Evolutionary conservation across 2,113 vertebrate genomes (phyloP), one percentile per base, ranked within the genome.

Genomic region (Cyanoderma ruficeps): DNA sequence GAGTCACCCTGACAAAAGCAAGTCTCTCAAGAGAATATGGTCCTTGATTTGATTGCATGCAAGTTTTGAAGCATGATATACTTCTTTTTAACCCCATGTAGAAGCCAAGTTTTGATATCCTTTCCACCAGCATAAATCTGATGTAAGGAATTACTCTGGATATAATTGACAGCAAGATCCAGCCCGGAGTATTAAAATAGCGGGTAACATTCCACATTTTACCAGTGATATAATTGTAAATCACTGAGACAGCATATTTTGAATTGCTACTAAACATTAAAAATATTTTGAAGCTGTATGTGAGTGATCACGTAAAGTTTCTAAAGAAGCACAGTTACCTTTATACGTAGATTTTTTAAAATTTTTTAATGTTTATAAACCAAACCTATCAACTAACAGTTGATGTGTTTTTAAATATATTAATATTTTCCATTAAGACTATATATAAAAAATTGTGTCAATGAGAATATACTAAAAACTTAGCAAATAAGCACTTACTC

Each of bases 271-370:
- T n/a, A 57, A 90, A 94, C 59, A 96, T 95, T 56, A 82, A 96
- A 83, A 93, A 74, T 93, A 93, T 71, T 94, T 83, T 92, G 95
- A 93, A 94, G 87, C 78, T 96, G 13, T 74, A 65, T 94, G 87
- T 77, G 95, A 96, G 92, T 65, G 59, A 92, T 94, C 91, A 89
- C 92, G 79, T 74, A 53, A 94, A 93, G 91, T 96, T 97, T 98
- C 94, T 97, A 55, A 94, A 95, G 91, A 97, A 98, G 98, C 97
- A 98, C 98, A 97, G 92, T 97, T 96, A 96, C 78, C 97, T 98
- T 97, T 98, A 91, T 98, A 98, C 35, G 93, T 97, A 98, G 89
- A 91, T 93, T 94, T 92, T 70, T 55, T 89, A 91, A 94, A 95
- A 82, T 91, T 97, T 98, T 98, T 94, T 97, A 97, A 96, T 64